phyloP scores from a whole-genome alignment of 1,140 invertebrate genomes.

The Gonatopus flavifemur region DNA sequence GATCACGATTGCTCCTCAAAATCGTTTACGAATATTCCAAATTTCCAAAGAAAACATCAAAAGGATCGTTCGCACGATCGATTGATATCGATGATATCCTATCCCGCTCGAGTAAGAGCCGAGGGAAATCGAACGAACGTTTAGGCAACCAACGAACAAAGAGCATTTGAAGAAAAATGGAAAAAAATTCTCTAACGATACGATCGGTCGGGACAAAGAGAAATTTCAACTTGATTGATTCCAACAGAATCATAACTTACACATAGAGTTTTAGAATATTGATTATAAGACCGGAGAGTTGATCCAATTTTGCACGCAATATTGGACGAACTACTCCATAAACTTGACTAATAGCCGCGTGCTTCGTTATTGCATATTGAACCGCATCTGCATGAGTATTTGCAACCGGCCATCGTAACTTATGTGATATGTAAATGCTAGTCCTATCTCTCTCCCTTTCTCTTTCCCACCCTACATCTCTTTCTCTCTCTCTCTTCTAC shows the following conservation, averaged over 20 bases:
- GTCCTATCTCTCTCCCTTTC: not conserved
- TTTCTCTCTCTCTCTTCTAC: too few species aligned
- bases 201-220: not conserved
- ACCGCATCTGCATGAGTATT: not conserved
- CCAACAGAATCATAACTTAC: not conserved
- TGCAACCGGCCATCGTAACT: slow-evolving; percentile 7
- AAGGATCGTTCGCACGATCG: too few species aligned
- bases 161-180: too few species aligned
- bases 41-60: too few species aligned
- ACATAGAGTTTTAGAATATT: not conserved
- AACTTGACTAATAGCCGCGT: slow-evolving; percentile 11
- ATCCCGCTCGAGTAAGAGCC: too few species aligned
- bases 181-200: too few species aligned
- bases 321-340: slow-evolving; percentile 10
- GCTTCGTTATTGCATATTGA: slow-evolving; percentile 7
- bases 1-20: too few species aligned
- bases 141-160: too few species aligned
- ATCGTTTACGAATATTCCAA: too few species aligned
- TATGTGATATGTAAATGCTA: slow-evolving; percentile 15
- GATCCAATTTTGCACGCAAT: not conserved
- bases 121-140: too few species aligned
- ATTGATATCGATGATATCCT: too few species aligned
- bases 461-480: too few species aligned
- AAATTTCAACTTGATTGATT: not conserved
- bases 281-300: not conserved